These are phyloP conservation scores for Nannospalax galili DNA, from an alignment of 2,113 vertebrate species.

Conservation along the genomic window DNA sequence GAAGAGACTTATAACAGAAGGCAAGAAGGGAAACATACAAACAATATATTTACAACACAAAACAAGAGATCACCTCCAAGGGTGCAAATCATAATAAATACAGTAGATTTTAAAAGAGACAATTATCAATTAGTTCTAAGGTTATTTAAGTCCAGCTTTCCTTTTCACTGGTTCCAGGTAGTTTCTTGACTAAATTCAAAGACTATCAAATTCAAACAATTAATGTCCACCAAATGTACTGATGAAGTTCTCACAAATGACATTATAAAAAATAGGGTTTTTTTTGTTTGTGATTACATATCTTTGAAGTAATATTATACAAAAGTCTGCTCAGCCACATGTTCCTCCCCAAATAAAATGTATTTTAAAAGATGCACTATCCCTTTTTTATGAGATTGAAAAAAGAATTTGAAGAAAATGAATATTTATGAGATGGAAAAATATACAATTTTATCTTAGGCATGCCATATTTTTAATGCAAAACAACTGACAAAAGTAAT, in stretches of 20 bases:
- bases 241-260: constrained; percentile 80
- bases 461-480: constrained; percentile 77
- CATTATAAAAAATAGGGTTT: constrained; percentile 86
- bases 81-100: constrained; percentile 93
- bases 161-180: constrained; percentile 88
- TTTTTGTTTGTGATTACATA: constrained; percentile 80
- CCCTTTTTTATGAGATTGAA: constrained; percentile 83
- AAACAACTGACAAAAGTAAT: constrained; percentile 72
- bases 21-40: constrained; percentile 93
- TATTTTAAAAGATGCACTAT: constrained; percentile 88
- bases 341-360: constrained; percentile 85
- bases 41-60: constrained; percentile 96
- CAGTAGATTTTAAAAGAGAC: constrained; percentile 92
- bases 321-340: constrained; percentile 84
- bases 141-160: constrained; percentile 86
- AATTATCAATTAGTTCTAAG: constrained; percentile 86
- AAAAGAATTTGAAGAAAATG: constrained; percentile 77
- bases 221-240: constrained; percentile 76
- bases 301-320: constrained; percentile 84
- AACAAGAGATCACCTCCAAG: constrained; percentile 89
- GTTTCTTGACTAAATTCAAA: constrained; percentile 84
- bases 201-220: constrained; percentile 84
- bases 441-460: constrained; percentile 73
- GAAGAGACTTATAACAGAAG: constrained; percentile 95
- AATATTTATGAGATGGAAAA: constrained; percentile 77